These are phyloP conservation scores for Serrognathus titanus DNA, from an alignment of 2,888 invertebrate genomes.

Conservation along the genomic window DNA sequence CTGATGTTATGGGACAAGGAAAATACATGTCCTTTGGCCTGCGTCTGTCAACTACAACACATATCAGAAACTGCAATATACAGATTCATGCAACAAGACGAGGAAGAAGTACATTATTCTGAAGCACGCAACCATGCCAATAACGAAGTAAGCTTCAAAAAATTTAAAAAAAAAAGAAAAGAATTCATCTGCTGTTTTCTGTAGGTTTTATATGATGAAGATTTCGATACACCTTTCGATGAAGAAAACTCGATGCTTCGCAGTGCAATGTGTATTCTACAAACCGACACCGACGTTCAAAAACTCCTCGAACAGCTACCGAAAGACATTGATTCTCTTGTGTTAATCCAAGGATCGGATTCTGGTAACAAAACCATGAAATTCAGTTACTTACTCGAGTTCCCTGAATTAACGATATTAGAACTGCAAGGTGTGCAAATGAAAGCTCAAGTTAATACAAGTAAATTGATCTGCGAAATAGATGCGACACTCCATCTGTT, in stretches of 20 bases:
- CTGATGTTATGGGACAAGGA: slow-evolving; percentile 39
- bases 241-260: slow-evolving; percentile 49
- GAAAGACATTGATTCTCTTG: slow-evolving; percentile 53
- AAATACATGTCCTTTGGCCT: slow-evolving; percentile 50
- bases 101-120: slow-evolving; percentile 30
- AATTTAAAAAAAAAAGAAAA: neutral
- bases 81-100: slow-evolving; percentile 50
- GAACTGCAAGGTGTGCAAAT: slow-evolving; percentile 58
- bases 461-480: slow-evolving; percentile 49
- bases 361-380: slow-evolving; percentile 49
- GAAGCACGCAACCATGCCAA: slow-evolving; percentile 34
- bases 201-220: slow-evolving; percentile 49
- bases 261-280: slow-evolving; percentile 55
- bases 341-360: slow-evolving; percentile 56
- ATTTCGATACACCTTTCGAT: slow-evolving; percentile 40
- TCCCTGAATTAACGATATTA: slow-evolving; percentile 55
- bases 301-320: slow-evolving; percentile 49
- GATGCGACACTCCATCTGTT: slow-evolving; percentile 50
- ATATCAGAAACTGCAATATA: slow-evolving; percentile 56
- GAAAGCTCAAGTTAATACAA: slow-evolving; percentile 30
- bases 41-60: slow-evolving; percentile 56
- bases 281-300: slow-evolving; percentile 47
- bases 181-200: slow-evolving; percentile 15
- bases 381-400: slow-evolving; percentile 49
- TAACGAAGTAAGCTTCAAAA: slow-evolving; percentile 41